Percentiles rank a stretch among this genome's conserved stretches.
Conservation (phyloP, 2,113 vertebrate genomes). For the Cinclus mexicanus region DNA sequence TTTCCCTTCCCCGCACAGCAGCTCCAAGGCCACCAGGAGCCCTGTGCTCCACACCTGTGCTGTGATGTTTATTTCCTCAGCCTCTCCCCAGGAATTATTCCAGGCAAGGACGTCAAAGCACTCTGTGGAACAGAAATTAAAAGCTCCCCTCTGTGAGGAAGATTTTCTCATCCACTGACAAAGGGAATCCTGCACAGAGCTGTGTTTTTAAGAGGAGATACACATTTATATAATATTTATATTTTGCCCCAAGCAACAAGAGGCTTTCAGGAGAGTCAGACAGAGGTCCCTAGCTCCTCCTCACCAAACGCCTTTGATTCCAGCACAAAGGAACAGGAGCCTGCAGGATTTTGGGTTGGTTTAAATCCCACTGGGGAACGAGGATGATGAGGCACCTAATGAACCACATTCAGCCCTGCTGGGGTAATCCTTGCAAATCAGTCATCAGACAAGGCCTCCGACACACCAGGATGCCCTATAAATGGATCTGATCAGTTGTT, state of each 20-base stretch:
- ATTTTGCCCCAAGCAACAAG: background rate
- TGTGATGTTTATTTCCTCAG: background rate
- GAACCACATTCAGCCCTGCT: background rate
- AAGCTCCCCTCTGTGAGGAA: background rate
- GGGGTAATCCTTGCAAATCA: background rate
- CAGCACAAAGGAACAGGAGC: background rate
- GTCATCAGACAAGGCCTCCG: background rate
- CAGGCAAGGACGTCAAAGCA: background rate
- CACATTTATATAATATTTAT: background rate
- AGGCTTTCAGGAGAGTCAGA: background rate
- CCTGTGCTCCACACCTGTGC: background rate
- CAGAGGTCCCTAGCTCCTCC: background rate
- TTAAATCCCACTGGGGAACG: fast-evolving
- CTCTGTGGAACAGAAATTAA: background rate
- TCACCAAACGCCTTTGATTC: background rate
- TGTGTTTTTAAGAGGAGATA: background rate
- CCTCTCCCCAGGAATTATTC: background rate
- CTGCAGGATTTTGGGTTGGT: background rate
- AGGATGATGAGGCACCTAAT: background rate
- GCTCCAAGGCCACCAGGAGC: background rate
- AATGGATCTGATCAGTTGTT: background rate
- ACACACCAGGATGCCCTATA: background rate
- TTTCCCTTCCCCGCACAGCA: background rate
- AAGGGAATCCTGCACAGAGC: background rate
- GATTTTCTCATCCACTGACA: background rate